Conservation (phyloP, 2,888 invertebrate species). For the Endomychus coccineus region DNA sequence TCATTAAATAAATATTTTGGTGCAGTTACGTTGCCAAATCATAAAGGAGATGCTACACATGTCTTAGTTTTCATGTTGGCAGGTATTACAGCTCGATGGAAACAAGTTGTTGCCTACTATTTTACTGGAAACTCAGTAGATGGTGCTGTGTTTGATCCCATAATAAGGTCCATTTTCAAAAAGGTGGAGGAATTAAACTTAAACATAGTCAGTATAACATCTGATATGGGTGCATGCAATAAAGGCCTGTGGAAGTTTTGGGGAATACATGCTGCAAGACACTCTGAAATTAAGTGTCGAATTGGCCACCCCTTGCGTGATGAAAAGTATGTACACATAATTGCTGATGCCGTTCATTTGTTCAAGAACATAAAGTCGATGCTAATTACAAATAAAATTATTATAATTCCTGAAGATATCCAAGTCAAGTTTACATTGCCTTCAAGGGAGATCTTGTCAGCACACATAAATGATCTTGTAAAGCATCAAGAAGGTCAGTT, state of each 20-base stretch:
- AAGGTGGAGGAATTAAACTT: slow-evolving; percentile 18
- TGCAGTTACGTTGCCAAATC: slow-evolving; percentile 19
- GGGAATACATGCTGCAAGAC: slow-evolving; percentile 16
- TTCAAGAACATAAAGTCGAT: slow-evolving; percentile 24
- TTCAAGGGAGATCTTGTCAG: slow-evolving; percentile 14
- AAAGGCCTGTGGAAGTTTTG: slow-evolving; percentile 24
- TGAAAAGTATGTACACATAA: slow-evolving; percentile 17
- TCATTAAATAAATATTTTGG: slow-evolving; percentile 24
- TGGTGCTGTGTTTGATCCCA: slow-evolving; percentile 19
- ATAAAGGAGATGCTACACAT: slow-evolving; percentile 22
- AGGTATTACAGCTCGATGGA: slow-evolving; percentile 27
- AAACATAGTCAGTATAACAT: slow-evolving; percentile 22
- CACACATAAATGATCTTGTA: slow-evolving; percentile 19
- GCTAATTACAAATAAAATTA: slow-evolving; percentile 20
- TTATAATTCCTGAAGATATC: slow-evolving; percentile 16
- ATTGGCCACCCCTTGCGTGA: slow-evolving; percentile 20
- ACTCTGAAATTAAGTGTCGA: slow-evolving; percentile 8
- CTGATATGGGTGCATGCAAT: slow-evolving; percentile 28
- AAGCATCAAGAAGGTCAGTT: slow-evolving; percentile 11
- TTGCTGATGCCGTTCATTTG: slow-evolving; percentile 22
- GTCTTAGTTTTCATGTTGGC: slow-evolving; percentile 28
- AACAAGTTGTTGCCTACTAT: slow-evolving; percentile 28
- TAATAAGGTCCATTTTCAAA: slow-evolving; percentile 20
- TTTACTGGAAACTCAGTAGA: slow-evolving; percentile 26
- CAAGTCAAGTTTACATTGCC: slow-evolving; percentile 18